Percentiles rank a stretch among this genome's conserved stretches.
phyloP scores from a whole-genome alignment of 2,113 vertebrate genomes.

The Proteles cristata region DNA sequence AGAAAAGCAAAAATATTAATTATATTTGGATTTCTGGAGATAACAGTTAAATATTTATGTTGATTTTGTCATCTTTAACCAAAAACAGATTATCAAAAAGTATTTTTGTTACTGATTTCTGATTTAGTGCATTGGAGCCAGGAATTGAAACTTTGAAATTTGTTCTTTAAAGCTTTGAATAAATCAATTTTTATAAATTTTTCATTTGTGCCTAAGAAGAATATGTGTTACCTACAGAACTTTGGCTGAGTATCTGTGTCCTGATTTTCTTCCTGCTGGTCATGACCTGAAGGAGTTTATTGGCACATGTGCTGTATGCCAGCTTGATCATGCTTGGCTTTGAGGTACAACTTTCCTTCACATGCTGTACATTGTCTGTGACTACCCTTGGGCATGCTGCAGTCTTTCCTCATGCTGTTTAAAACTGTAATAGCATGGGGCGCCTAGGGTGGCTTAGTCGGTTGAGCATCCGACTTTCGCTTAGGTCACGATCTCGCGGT shows the following conservation, averaged over 20 bases:
- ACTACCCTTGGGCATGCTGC: constrained; percentile 83
- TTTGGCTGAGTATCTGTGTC: constrained; percentile 86
- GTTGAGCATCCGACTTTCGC: no score
- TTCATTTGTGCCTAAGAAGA: background rate
- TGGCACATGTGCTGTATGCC: constrained; percentile 87
- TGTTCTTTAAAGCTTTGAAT: background rate
- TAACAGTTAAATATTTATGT: background rate
- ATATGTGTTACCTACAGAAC: constrained; percentile 70
- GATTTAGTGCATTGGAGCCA: background rate
- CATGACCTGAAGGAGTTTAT: constrained; percentile 90
- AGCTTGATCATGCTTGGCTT: constrained; percentile 89
- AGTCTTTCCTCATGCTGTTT: constrained; percentile 90
- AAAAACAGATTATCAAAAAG: background rate
- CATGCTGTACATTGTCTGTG: constrained; percentile 89
- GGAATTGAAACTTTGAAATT: background rate
- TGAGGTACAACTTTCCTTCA: constrained; percentile 88
- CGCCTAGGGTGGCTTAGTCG: no score
- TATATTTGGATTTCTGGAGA: background rate
- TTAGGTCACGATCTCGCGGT: no score
- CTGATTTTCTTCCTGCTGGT: constrained; percentile 91
- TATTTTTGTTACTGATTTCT: background rate
- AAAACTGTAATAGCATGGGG: constrained; percentile 87
- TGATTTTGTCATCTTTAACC: background rate
- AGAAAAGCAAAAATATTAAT: background rate
- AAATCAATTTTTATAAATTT: background rate